phyloP scores from a whole-genome alignment of 1,140 invertebrate species.

The Dysdera silvatica region DNA sequence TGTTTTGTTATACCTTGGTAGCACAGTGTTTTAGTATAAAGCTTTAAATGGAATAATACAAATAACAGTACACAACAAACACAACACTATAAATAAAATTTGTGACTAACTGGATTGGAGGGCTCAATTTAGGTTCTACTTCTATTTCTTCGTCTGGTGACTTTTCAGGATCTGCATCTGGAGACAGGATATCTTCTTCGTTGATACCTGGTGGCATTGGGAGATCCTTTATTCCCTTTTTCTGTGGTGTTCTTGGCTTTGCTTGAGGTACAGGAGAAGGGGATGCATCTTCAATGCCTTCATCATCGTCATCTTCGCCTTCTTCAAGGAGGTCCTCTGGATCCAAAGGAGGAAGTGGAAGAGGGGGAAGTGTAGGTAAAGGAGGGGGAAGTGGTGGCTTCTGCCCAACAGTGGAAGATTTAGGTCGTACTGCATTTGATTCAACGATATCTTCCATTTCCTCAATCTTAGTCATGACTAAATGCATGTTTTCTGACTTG shows the following conservation, averaged over 20 bases:
- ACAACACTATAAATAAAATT: no score
- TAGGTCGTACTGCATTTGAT: background rate
- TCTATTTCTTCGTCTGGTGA: slow-evolving; percentile 10
- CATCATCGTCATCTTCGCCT: slow-evolving; percentile 5
- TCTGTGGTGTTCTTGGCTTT: slow-evolving; percentile 39
- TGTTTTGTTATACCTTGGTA: no score
- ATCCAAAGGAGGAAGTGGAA: slow-evolving; percentile 20
- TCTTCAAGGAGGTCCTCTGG: slow-evolving; percentile 13
- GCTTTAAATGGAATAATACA: no score
- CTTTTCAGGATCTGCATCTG: slow-evolving; percentile 14
- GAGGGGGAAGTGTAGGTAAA: slow-evolving; percentile 23
- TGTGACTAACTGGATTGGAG: no score
- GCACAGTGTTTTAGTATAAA: no score
- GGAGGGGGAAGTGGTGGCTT: slow-evolving; percentile 14
- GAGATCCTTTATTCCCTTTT: slow-evolving; percentile 69
- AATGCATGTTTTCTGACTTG: background rate
- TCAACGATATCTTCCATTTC: background rate
- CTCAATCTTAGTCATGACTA: background rate
- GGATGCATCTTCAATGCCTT: background rate
- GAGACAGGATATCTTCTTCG: slow-evolving; percentile 33
- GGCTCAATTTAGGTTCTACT: no score
- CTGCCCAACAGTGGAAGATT: background rate
- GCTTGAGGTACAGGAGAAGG: slow-evolving; percentile 3
- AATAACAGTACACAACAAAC: no score
- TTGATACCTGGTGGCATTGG: slow-evolving; percentile 73